Evolutionary conservation across 1,140 invertebrate genomes (phyloP).

Genomic region (Pygmarrhopalites habei): DNA sequence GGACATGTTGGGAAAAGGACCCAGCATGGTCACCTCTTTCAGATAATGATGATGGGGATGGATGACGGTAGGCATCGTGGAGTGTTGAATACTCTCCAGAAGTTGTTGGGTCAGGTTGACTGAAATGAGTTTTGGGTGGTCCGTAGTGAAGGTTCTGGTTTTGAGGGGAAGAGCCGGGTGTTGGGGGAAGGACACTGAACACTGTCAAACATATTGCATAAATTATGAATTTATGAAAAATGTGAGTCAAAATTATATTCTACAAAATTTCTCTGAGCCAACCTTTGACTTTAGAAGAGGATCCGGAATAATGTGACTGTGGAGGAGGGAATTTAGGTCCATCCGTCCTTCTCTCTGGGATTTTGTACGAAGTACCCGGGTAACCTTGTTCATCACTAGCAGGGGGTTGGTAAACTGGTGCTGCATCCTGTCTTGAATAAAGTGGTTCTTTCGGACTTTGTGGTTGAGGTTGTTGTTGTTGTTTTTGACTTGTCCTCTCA

Average conservation of each 20-base stretch:
- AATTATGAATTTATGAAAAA: too few species aligned
- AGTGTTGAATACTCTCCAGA: not conserved
- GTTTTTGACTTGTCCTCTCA: constrained; percentile 23
- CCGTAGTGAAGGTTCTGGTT: not conserved
- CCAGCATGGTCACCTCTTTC: not conserved
- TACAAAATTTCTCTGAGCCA: too few species aligned
- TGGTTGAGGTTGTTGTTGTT: too few species aligned
- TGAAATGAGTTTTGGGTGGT: not conserved
- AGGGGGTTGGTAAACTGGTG: not conserved
- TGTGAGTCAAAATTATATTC: too few species aligned
- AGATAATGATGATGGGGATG: not conserved
- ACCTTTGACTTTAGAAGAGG: not conserved
- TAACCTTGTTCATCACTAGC: constrained; percentile 1
- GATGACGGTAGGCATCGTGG: not conserved
- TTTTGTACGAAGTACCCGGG: constrained; percentile 1
- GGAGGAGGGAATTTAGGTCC: not conserved
- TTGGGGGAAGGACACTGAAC: too few species aligned
- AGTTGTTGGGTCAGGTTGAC: not conserved
- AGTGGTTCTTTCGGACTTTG: constrained; percentile 55
- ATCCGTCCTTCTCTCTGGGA: not conserved
- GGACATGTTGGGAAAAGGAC: not conserved
- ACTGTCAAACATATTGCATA: too few species aligned
- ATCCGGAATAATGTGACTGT: not conserved
- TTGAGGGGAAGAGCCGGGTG: not conserved
- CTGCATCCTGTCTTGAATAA: not conserved